These are phyloP conservation scores for Polyploca ridens DNA, from an alignment of 2,888 invertebrate species.

Conservation along the genomic window DNA sequence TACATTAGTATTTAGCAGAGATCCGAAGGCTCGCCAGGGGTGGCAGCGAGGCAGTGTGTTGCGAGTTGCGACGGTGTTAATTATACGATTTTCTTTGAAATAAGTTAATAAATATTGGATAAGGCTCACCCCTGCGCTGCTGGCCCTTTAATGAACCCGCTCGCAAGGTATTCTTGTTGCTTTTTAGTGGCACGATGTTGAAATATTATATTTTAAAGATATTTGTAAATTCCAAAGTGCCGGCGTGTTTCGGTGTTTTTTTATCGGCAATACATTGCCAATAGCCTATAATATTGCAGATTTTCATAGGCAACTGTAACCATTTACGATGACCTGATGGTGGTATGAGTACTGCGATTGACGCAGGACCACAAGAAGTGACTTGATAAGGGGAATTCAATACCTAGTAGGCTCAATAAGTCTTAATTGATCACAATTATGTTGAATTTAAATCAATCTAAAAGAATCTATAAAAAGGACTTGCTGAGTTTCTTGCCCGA, in stretches of 20 bases:
- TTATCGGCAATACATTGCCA: too few relatives aligned
- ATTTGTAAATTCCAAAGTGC: too few relatives aligned
- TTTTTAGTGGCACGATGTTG: slow-evolving; percentile 22
- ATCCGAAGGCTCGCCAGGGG: slow-evolving; percentile 52
- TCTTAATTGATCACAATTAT: not conserved
- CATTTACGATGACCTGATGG: too few relatives aligned
- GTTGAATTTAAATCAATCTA: not conserved
- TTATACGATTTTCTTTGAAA: slow-evolving; percentile 84
- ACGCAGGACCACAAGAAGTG: too few relatives aligned
- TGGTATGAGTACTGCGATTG: too few relatives aligned
- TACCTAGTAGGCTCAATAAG: too few relatives aligned
- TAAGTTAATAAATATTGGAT: slow-evolving; percentile 84
- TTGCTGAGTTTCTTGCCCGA: too few relatives aligned
- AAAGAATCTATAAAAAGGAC: too few relatives aligned
- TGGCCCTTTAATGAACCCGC: slow-evolving; percentile 66
- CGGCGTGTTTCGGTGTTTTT: too few relatives aligned
- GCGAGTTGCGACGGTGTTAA: slow-evolving; percentile 67
- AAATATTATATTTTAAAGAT: not conserved
- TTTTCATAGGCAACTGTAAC: too few relatives aligned
- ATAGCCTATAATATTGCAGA: too few relatives aligned
- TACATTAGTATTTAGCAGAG: slow-evolving; percentile 36
- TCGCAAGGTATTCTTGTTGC: slow-evolving; percentile 33
- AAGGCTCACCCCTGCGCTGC: slow-evolving; percentile 68
- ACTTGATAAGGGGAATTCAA: too few relatives aligned
- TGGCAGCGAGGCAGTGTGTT: slow-evolving; percentile 37